Conservation (phyloP, 2,888 invertebrate genomes). For the Schizotus pectinicornis region DNA sequence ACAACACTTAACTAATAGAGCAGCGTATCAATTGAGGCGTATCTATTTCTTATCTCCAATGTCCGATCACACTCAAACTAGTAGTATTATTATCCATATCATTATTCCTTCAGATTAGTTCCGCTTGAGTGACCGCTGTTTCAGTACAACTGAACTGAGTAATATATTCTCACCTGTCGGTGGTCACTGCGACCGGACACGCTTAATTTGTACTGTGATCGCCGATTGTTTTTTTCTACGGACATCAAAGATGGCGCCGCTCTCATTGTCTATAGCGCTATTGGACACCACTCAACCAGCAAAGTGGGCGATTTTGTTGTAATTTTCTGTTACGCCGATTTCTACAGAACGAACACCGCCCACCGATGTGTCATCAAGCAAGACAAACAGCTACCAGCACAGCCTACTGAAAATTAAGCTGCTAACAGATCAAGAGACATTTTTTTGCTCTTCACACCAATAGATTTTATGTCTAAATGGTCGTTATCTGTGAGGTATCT, state of each 20-base stretch:
- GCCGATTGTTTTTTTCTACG: constrained; percentile 46
- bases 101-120: constrained; percentile 42
- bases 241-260: constrained; percentile 49
- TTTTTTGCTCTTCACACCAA: too few relatives aligned
- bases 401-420: constrained; percentile 3
- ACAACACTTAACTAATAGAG: too few relatives aligned
- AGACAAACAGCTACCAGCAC: background rate
- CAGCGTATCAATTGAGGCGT: too few relatives aligned
- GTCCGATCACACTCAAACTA: constrained; percentile 1
- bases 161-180: constrained; percentile 50
- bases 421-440: background rate
- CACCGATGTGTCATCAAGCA: background rate
- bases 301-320: constrained; percentile 34
- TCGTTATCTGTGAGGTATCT: too few relatives aligned
- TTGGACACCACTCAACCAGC: constrained; percentile 48
- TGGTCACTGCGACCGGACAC: constrained; percentile 44
- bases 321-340: constrained; percentile 12
- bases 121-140: constrained; percentile 42
- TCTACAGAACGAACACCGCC: background rate
- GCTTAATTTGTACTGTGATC: constrained; percentile 48
- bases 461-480: too few relatives aligned
- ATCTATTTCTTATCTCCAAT: background rate
- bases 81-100: constrained; percentile 23
- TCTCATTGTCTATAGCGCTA: constrained; percentile 43
- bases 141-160: constrained; percentile 37